Base-by-base conservation (phyloP, 2,113 vertebrate genomes). In the Dascyllus trimaculatus region DNA sequence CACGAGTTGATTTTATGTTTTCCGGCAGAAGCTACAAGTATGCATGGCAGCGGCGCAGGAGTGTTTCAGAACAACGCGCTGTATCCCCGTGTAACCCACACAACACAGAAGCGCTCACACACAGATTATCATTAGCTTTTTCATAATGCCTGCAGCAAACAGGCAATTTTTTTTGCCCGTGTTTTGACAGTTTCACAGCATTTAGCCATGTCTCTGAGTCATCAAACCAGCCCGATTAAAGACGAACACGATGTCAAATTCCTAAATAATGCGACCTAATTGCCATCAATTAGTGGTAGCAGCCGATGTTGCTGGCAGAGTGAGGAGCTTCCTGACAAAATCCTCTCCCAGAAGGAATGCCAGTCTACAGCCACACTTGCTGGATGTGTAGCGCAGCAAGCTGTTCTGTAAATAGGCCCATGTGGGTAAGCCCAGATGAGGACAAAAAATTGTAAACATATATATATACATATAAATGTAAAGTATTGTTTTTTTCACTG, bases 211-310 rank as follows among this genome's bases (percentile, higher is more conserved):
- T 57, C 5, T 87, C 59, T 89, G 81, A 85, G 43, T 87, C 86
- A 85, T 86, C 82, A 82, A 84, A 79, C 70, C 45, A 48, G 24
- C 71, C 75, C 11, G 65, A 90, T 89, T 87, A 74, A 88, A 90
- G 82, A 71, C 73, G 38, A 87, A 85, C 85, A 66, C 4, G 49
- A 88, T 86, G 88, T 91, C 88, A 89, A 77, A 89, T 78, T 89
- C 83, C 81, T 65, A 86, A 85, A 91, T 86, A 87, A 88, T 86
- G 63, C 63, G 0, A 85, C 61, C 73, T 91, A 91, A 92, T 91
- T 90, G 88, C 66, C 84, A 82, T 87, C 85, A 89, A 88, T 92
- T 90, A 88, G 80, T 5, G 10, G 70, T 24, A 60, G 73, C 78
- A 85, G 76, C 57, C 63, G 57, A 75, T 2, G 46, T 76, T 72